These are phyloP conservation scores for Trisateles emortualis DNA, from an alignment of 2,888 invertebrate species.

Conservation along the genomic window DNA sequence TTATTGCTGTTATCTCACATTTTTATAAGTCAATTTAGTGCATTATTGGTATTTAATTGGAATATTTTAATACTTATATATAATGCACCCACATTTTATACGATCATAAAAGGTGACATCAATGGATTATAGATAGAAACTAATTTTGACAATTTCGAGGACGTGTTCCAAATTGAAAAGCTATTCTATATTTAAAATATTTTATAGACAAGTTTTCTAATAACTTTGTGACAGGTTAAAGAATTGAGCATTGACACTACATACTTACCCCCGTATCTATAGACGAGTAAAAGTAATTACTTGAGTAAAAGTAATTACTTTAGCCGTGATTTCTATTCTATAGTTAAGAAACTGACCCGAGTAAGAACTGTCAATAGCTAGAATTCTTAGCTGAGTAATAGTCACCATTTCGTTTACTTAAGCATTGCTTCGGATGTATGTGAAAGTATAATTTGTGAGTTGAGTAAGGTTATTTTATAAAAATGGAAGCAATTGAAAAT, in stretches of 20 bases:
- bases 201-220: conserved; percentile 8
- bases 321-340: too few relatives aligned
- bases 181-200: conserved; percentile 5
- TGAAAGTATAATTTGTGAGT: too few relatives aligned
- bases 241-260: not conserved
- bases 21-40: not conserved
- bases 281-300: too few relatives aligned
- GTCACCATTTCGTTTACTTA: too few relatives aligned
- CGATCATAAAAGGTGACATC: not conserved
- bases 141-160: not conserved
- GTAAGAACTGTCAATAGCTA: too few relatives aligned
- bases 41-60: conserved; percentile 2
- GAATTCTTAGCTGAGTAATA: too few relatives aligned
- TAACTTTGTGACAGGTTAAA: conserved; percentile 2
- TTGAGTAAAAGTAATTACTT: too few relatives aligned
- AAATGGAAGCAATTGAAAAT: too few relatives aligned
- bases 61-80: not conserved
- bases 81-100: not conserved
- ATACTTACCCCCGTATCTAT: too few relatives aligned
- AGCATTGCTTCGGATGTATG: too few relatives aligned
- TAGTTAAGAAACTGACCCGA: too few relatives aligned
- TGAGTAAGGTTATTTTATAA: too few relatives aligned
- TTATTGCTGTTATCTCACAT: not conserved
- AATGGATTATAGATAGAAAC: not conserved
- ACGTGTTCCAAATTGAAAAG: conserved; percentile 2